Evolutionary conservation across 2,888 invertebrate genomes (phyloP).

Genomic region (Laspeyria flexula): DNA sequence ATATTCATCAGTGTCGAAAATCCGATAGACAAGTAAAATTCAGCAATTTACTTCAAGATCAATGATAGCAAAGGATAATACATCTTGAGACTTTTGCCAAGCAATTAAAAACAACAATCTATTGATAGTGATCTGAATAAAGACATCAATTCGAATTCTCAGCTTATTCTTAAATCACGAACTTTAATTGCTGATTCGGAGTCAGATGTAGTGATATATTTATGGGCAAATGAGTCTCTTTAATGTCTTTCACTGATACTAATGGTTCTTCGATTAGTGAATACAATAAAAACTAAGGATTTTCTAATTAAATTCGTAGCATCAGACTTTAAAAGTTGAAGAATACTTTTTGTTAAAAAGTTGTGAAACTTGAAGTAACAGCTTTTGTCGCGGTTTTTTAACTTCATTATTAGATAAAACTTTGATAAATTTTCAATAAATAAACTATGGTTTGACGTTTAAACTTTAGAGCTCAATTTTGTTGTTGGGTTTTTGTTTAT

Average conservation of each 20-base stretch:
- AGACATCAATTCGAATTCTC: conserved; percentile 23
- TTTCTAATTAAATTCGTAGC: conserved; percentile 13
- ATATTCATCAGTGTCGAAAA: no score
- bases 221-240: conserved; percentile 43
- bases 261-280: conserved; percentile 11
- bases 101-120: conserved; percentile 39
- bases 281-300: conserved; percentile 9
- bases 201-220: conserved; percentile 44
- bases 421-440: conserved; percentile 25
- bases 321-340: conserved; percentile 3
- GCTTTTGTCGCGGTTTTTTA: conserved; percentile 23
- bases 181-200: conserved; percentile 54
- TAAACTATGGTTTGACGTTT: neutral
- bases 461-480: neutral
- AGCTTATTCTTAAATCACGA: conserved; percentile 43
- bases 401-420: conserved; percentile 1
- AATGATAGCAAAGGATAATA: conserved; percentile 2
- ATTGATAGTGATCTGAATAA: conserved; percentile 49
- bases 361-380: conserved; percentile 9
- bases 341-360: neutral
- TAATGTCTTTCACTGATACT: conserved; percentile 38
- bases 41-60: neutral
- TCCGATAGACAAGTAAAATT: neutral
- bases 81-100: conserved; percentile 37
- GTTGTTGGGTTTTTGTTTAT: neutral